These are phyloP conservation scores for Eurystomus glaucurus DNA, from an alignment of 2,797 vertebrate species.

Conservation along the genomic window DNA sequence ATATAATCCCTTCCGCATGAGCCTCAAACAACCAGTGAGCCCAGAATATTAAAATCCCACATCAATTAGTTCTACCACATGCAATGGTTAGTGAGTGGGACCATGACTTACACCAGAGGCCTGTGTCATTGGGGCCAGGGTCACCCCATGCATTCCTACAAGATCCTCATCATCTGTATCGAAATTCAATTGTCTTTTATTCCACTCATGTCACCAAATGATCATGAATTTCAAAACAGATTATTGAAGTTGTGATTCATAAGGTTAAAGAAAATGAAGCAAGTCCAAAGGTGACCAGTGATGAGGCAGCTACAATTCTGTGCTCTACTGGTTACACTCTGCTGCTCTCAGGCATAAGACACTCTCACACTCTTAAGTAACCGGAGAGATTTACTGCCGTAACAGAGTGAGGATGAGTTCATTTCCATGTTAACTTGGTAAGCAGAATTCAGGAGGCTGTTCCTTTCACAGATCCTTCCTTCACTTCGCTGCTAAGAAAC, in stretches of 20 bases:
- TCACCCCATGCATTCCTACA: not conserved
- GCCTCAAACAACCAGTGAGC: slow-evolving; percentile 18
- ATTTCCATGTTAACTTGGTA: not conserved
- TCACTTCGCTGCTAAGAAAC: not conserved
- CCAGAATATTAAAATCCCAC: not conserved
- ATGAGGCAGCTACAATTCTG: not conserved
- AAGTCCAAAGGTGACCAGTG: not conserved
- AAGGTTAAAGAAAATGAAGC: not conserved
- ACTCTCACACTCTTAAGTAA: not conserved
- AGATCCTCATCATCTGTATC: not conserved
- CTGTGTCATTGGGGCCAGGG: not conserved
- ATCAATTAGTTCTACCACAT: not conserved
- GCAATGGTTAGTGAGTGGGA: not conserved
- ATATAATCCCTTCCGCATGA: slow-evolving; percentile 57
- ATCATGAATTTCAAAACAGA: not conserved
- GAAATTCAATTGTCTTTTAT: not conserved
- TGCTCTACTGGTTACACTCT: not conserved
- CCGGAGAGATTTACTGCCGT: not conserved
- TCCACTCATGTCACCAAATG: accelerated
- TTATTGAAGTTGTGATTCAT: not conserved
- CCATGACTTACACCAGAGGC: not conserved
- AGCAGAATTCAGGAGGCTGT: slow-evolving; percentile 34
- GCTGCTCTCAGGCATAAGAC: not conserved
- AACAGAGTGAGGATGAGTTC: not conserved
- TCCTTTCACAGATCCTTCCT: slow-evolving; percentile 31